Base-by-base conservation (phyloP, 1,140 invertebrate genomes). In the Lucilia cuprina region DNA sequence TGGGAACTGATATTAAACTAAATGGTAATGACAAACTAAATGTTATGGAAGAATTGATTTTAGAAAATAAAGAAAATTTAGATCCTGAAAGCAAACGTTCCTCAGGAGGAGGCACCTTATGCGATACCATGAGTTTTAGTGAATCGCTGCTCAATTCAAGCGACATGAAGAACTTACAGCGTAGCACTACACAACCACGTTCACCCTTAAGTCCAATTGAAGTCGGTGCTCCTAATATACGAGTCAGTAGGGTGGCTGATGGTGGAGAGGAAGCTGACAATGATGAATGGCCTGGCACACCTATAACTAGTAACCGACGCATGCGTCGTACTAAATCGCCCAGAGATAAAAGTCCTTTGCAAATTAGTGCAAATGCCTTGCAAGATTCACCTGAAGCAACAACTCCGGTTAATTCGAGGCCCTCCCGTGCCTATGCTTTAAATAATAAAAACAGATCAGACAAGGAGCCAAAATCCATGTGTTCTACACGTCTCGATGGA, bases 141-240 rank as follows among this genome's bases (percentile, higher is more conserved):
- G 89, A 90, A 77, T 90, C 89, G 2, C 30, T 90, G 3, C 60
- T 90, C 21, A 87, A 90, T 65, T 86, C 86, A 0, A 86, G 87
- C 3, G 89, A 89, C 10, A 87, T 90, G 65, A 86, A 85, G 10
- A 82, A 88, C 34, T n/a, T 89, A 7, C 86, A 89, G 30, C 60
- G 85, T 9, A 90, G 88, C 78, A 85, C 30, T 55, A 35, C 35
- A 2, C 55, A 85, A 0, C 83, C 84, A 19, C 88, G 89, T 0
- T 86, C 89, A 9, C 88, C 89, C 3, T 82, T 90, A 1, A 90
- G 88, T 85, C 89, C 89, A 30, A 84, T 90, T 78, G 83, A 87
- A 25, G 86, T 88, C 35, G 75, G 55, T 7, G 49, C 8, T 14
- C 82, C 84, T 21, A 84, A 47, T 75, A 78, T 84, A 60, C 30